Evolutionary conservation across 2,113 vertebrate genomes (phyloP).

Genomic region (Nasalis larvatus): DNA sequence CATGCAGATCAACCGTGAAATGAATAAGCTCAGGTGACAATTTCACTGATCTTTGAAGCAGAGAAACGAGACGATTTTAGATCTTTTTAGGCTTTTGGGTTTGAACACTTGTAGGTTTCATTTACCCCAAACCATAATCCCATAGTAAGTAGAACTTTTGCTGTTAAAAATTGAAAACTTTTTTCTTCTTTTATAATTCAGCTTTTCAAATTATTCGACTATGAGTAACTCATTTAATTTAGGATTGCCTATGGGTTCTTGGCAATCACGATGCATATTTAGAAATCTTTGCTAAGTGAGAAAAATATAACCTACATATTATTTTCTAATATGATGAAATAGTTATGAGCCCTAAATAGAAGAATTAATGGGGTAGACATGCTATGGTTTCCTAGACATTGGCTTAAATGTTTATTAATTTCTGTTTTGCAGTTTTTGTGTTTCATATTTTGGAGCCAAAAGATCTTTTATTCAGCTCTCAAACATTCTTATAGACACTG

Average conservation of each 20-base stretch:
- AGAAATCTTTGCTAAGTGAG: conserved; percentile 56
- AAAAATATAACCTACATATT: conserved; percentile 46
- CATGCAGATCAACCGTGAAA: background rate
- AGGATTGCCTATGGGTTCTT: conserved; percentile 58
- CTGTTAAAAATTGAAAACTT: conserved; percentile 20
- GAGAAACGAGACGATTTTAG: background rate
- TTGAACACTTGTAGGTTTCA: background rate
- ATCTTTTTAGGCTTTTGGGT: background rate
- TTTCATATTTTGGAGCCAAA: background rate
- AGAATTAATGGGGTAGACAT: background rate
- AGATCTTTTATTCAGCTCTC: background rate
- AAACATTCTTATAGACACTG: background rate
- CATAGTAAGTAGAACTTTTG: background rate
- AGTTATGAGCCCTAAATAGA: background rate
- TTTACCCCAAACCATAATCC: background rate
- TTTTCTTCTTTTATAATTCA: background rate
- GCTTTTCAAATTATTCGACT: conserved; percentile 46
- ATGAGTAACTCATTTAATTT: conserved; percentile 59
- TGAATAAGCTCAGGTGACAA: background rate
- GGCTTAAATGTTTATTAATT: conserved; percentile 40
- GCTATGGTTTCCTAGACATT: background rate
- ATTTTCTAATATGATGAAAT: conserved; percentile 45
- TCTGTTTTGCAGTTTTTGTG: background rate
- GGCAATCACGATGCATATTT: conserved; percentile 28
- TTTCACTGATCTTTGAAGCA: background rate